Conservation (phyloP, 2,888 invertebrate species). For the Orchestes rusci region DNA sequence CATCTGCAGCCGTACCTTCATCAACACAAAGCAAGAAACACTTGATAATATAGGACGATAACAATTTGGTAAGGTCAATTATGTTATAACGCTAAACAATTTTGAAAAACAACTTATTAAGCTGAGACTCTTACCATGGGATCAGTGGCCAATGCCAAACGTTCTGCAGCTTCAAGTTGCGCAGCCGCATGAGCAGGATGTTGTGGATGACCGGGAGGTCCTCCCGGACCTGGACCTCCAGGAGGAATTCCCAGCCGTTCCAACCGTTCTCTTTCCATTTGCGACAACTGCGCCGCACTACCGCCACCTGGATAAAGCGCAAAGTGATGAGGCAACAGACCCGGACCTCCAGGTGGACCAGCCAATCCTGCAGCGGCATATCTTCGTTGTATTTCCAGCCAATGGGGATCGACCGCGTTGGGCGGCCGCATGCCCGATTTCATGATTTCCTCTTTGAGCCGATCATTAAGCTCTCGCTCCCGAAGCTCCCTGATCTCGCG, state of each 20-base stretch:
- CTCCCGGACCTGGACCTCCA: slow-evolving; percentile 49
- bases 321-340: slow-evolving; percentile 56
- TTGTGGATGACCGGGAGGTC: slow-evolving; percentile 49
- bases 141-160: slow-evolving; percentile 78
- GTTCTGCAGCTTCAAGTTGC: slow-evolving; percentile 67
- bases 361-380: slow-evolving; percentile 34
- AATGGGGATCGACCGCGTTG: slow-evolving; percentile 58
- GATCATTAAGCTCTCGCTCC: slow-evolving; percentile 73
- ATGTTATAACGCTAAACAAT: neutral
- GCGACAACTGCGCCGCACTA: slow-evolving; percentile 59
- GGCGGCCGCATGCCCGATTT: slow-evolving; percentile 52
- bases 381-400: slow-evolving; percentile 86
- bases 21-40: slow-evolving; percentile 27
- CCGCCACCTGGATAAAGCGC: slow-evolving; percentile 69
- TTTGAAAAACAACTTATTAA: neutral
- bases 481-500: slow-evolving; percentile 72
- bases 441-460: slow-evolving; percentile 82
- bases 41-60: slow-evolving; percentile 23
- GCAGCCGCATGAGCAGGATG: slow-evolving; percentile 54
- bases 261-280: slow-evolving; percentile 80
- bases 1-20: slow-evolving; percentile 74
- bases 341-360: slow-evolving; percentile 30
- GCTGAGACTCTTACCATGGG: slow-evolving; percentile 61
- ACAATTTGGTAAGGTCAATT: neutral
- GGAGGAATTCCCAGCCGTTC: slow-evolving; percentile 72